Evolutionary conservation across 2,113 vertebrate species (phyloP), one percentile per base, ranked within the genome.

Genomic region (Harpagus bidentatus): DNA sequence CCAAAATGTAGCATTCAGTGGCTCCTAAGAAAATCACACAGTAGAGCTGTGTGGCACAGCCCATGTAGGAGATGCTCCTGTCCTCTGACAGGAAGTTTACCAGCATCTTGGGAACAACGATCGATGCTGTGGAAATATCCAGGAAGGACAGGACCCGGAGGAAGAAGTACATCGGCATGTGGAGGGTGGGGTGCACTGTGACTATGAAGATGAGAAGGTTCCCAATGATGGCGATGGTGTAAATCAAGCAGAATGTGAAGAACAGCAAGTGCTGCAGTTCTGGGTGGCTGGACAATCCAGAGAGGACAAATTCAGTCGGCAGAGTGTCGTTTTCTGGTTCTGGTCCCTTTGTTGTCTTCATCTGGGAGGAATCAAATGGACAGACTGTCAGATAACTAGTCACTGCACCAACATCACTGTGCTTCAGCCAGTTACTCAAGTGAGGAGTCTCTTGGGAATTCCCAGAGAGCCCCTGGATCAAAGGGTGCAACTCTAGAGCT

Each of bases 111-210:
- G 88, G 88, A 18, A 86, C 63, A 29, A 80, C n/a, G 1, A 34
- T 22, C 0, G 36, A 91, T 56, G 74, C 56, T 42, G 72, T 88
- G 40, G 66, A 77, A 32, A 84, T 61, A 48, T 88, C 90, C 58
- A 93, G 50, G 26, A 92, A 67, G 36, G 93, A 93, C 34, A 96
- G 38, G 31, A 81, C 66, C 18, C 12, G 14, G 21, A 96, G 73
- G 45, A 96, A 95, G 50, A 86, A 88, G 55, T 93, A 95, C 91
- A 93, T 91, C 48, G 88, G 87, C 9, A 32, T 88, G 32, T 5
- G 16, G 53, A 96, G 84, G 26, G 38, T 50, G 13, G 69, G 70
- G 14, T 95, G 74, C 13, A 88, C 8, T 13, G 94, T 84, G 58
- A 61, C 22, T 22, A 74, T 7, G 47, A 93, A 55, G 36, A 88